phyloP scores from a whole-genome alignment of 2,797 vertebrate genomes.

The Streptopelia turtur region DNA sequence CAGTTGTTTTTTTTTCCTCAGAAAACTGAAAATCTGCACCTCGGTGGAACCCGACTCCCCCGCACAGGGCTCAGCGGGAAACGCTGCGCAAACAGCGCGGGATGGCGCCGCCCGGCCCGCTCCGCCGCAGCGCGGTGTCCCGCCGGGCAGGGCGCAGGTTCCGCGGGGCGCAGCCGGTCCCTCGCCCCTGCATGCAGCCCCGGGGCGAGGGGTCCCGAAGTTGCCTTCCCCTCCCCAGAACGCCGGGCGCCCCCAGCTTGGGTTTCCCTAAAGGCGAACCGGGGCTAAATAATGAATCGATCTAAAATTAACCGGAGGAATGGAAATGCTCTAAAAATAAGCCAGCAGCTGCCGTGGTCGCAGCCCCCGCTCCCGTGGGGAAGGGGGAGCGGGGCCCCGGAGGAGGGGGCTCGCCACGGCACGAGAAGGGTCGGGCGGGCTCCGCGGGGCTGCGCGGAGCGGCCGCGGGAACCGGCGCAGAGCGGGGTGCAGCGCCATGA shows the following conservation, averaged over 20 bases:
- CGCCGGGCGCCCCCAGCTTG: constrained; percentile 27
- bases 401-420: not conserved
- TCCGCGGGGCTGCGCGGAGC: not conserved
- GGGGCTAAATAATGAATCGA: constrained; percentile 70
- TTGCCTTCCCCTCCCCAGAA: not conserved
- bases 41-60: not conserved
- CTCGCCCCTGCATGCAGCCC: not conserved
- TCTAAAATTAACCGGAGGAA: constrained; percentile 79
- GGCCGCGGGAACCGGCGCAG: not conserved
- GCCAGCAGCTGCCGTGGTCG: constrained; percentile 74
- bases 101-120: not conserved
- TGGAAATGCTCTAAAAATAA: constrained; percentile 80
- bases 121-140: not conserved
- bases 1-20: not conserved
- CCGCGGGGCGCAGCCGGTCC: not conserved
- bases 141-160: not conserved
- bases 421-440: not conserved
- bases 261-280: constrained; percentile 53
- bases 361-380: constrained; percentile 55
- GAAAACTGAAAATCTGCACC: not conserved
- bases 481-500: not conserved
- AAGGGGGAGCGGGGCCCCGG: not conserved
- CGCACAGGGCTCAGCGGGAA: not conserved
- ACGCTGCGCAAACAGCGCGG: not conserved
- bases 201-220: not conserved